These are phyloP conservation scores for Ceramica pisi DNA, from an alignment of 2,888 invertebrate genomes.

Conservation along the genomic window DNA sequence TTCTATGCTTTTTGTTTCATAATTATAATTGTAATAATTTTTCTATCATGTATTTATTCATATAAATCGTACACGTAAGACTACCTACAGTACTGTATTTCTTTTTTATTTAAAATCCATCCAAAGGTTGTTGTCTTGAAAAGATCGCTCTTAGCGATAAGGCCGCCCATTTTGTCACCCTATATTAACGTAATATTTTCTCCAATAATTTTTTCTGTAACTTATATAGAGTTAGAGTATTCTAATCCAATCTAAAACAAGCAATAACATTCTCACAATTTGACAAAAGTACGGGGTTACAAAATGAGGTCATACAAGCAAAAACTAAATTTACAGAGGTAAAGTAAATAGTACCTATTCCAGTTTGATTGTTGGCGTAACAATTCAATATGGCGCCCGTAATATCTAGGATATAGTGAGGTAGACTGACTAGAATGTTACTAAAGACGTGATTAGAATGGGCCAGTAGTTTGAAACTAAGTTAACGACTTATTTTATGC, in stretches of 20 bases:
- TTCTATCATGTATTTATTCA: too few species aligned
- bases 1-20: too few species aligned
- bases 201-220: too few species aligned
- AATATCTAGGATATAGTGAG: conserved; percentile 56
- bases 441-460: conserved; percentile 42
- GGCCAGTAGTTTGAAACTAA: neutral
- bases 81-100: too few species aligned
- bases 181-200: too few species aligned
- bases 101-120: too few species aligned
- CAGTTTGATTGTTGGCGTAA: conserved; percentile 64
- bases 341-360: conserved; percentile 32
- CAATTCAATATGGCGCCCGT: conserved; percentile 63
- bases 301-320: conserved; percentile 1
- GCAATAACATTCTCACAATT: neutral
- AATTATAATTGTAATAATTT: too few species aligned
- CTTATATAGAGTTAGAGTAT: too few species aligned
- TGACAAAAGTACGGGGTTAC: neutral
- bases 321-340: conserved; percentile 6
- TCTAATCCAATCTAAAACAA: neutral
- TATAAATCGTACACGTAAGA: too few species aligned
- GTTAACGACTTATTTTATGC: neutral
- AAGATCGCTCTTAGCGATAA: too few species aligned
- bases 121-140: too few species aligned
- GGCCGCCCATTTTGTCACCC: too few species aligned
- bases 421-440: conserved; percentile 54